Evolutionary conservation across 2,888 invertebrate genomes (phyloP).

Genomic region (Atrina japonica): DNA sequence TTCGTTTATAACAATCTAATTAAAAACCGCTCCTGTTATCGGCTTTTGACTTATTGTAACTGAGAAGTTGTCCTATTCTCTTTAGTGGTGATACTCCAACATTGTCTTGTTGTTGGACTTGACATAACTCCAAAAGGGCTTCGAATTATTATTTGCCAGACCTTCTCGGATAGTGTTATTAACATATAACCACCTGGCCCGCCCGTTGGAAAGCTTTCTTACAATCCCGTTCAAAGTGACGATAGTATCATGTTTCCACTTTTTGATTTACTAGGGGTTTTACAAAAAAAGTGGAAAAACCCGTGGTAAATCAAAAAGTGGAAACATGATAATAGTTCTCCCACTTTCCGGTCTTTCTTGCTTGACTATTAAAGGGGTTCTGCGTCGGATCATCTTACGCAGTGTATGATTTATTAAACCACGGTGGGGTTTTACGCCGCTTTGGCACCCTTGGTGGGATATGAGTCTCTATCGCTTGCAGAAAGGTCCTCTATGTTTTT

Average conservation of each 20-base stretch:
- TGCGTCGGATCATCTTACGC: not conserved
- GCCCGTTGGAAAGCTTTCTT: not conserved
- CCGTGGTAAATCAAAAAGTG: too few species aligned
- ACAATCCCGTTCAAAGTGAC: not conserved
- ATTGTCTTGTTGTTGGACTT: constrained; percentile 16
- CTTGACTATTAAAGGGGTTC: not conserved
- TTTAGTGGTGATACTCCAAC: constrained; percentile 5
- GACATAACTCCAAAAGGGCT: constrained; percentile 5
- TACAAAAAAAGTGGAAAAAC: too few species aligned
- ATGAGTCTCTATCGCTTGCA: too few species aligned
- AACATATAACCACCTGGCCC: constrained; percentile 7
- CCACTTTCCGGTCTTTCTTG: constrained; percentile 1
- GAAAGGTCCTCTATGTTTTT: too few species aligned
- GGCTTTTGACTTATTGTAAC: constrained; percentile 22
- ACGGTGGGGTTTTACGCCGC: too few species aligned
- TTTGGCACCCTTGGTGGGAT: too few species aligned
- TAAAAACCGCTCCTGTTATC: constrained; percentile 32
- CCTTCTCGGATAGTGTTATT: constrained; percentile 12
- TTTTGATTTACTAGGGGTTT: too few species aligned
- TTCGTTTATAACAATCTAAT: constrained; percentile 28
- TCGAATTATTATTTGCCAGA: constrained; percentile 3
- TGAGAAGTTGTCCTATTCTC: not conserved
- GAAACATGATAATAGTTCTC: too few species aligned
- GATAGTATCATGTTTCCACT: too few species aligned
- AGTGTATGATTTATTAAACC: too few species aligned